Evolutionary conservation across 2,113 vertebrate species (phyloP), one percentile per base, ranked within the genome.

Genomic region (Raja brachyura): DNA sequence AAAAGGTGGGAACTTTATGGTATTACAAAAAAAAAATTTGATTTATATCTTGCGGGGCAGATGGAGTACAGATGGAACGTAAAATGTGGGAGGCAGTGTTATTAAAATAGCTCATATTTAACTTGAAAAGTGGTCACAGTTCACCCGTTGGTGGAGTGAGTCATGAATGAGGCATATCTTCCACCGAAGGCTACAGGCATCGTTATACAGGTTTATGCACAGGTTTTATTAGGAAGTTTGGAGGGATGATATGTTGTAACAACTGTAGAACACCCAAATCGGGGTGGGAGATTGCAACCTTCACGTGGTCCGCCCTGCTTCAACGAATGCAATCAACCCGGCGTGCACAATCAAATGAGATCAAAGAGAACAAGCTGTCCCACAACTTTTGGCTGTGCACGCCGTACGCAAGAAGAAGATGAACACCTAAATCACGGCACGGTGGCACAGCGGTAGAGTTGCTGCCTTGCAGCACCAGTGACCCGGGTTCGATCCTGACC

Each of bases 151-250:
- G 86, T 39, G 16, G 16, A 68, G 31, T 68, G 86, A 66, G 86
- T 90, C 86, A 90, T 33, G 86, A 90, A 68, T 90, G 63, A 90
- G 63, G 28, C 86, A 90, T 68, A 90, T 39, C 86, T 90, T 90
- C 86, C 86, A 90, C 31, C 33, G 63, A n/a, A 70, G 63, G 66
- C 68, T 90, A 66, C 63, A 90, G 68, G 66, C 31, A 68, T 70
- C 61, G 39, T 90, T 90, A 70, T 22, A 90, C 39, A 90, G 59
- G 16, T 90, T 68, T 68, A 5, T 90, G 61, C 28, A 90, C 20
- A 61, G 86, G 0, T 90, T 70, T 70, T 90, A 90, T 70, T 90
- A 33, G 63, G 86, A 70, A 68, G 16, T 18, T 5, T 33, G 63
- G 33, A 66, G 22, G 61, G 86, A 66, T 83, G 33, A 88, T 31